A percentile compares a stretch with the other conserved stretches of the same genome.
phyloP scores from a whole-genome alignment of 2,113 vertebrate species.

The Rutilus rutilus region DNA sequence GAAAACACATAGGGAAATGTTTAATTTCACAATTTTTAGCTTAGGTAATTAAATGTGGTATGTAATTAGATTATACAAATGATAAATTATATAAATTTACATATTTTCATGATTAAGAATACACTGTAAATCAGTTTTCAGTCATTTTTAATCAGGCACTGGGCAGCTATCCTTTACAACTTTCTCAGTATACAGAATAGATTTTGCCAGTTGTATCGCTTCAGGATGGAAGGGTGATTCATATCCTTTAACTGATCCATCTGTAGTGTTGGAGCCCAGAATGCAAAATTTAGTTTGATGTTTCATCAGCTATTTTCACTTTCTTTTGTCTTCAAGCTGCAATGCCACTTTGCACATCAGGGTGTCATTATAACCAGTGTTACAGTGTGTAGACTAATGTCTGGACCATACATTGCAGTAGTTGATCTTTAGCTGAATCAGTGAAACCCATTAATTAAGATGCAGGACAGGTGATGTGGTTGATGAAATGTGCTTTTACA shows the following conservation, averaged over 20 bases:
- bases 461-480: conserved; percentile 22
- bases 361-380: background rate
- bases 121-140: background rate
- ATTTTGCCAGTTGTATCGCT: too few relatives aligned
- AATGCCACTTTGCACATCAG: background rate
- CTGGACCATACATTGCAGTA: background rate
- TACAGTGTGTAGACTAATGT: background rate
- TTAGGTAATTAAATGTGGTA: background rate
- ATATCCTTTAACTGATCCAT: too few relatives aligned
- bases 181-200: too few relatives aligned
- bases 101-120: background rate
- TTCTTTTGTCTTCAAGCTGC: background rate
- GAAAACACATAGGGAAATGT: background rate
- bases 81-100: too few relatives aligned
- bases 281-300: background rate
- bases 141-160: too few relatives aligned
- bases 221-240: too few relatives aligned
- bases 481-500: background rate
- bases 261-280: background rate
- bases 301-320: background rate
- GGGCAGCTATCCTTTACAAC: too few relatives aligned
- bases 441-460: background rate
- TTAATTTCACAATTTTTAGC: background rate
- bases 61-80: background rate
- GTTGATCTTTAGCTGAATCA: background rate